Base-by-base conservation (phyloP, 2,113 vertebrate species). In the Boulengerochromis microlepis region DNA sequence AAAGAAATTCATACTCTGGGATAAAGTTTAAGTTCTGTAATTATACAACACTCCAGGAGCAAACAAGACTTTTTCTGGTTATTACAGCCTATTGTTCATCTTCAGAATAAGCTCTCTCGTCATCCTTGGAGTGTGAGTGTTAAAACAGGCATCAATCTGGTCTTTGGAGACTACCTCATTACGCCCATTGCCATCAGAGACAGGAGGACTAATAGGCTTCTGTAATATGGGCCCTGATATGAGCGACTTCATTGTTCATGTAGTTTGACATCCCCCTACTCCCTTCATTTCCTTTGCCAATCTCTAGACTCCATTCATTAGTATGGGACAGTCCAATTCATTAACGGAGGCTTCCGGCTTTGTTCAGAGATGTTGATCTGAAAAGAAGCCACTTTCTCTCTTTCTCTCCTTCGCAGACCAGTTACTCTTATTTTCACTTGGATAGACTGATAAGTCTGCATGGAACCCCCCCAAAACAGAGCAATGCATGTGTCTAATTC, bases 251-350 rank as follows among this genome's bases (percentile, higher is more conserved):
- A 94, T 95, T 81, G 59, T 92, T 95, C 94, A 94, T 93, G 89
- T 89, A 69, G 88, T 90, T 85, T 94, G 91, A 95, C 91, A 93
- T 87, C 89, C 84, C 61, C 88, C 89, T 87, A 87, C 86, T 93
- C 82, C 90, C 84, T 93, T 92, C 81, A 92, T 94, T 94, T 93
- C 91, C 91, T 93, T 88, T 82, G 81, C 86, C 80, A 89, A 64
- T 92, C 85, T 92, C 80, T 89, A 71, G 86, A 88, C 90, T 91
- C 90, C 91, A 90, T 95, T 95, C 89, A 96, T 96, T 96, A 96
- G 86, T 86, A 88, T n/a, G 61, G 87, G 90, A 93, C 91, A 93
- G 90, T 93, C 91, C 91, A 93, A 94, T 95, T 96, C 90, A 95
- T 96, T 94, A 95, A 89, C 9, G 7, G 31, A 76, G 82, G 71